Percentiles rank a stretch among this genome's conserved stretches.
Evolutionary conservation across 2,888 invertebrate genomes (phyloP).

Genomic region (Lordiphosa andalusiaca): DNA sequence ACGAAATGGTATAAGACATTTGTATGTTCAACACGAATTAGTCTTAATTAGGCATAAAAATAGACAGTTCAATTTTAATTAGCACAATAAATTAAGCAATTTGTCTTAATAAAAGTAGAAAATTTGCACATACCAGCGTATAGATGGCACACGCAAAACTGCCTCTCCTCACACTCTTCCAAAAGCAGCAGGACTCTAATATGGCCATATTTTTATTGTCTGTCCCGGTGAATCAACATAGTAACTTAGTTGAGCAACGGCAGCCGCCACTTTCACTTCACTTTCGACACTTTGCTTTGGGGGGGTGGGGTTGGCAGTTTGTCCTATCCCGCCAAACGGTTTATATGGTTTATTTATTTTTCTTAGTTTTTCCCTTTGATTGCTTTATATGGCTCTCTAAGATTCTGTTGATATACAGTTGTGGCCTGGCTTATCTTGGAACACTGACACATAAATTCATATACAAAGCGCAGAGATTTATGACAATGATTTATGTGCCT

Average conservation of each 20-base stretch:
- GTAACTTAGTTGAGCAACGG: slow-evolving; percentile 30
- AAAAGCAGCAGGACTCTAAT: slow-evolving; percentile 78
- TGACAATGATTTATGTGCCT: slow-evolving; percentile 56
- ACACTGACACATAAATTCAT: slow-evolving; percentile 56
- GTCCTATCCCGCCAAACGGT: slow-evolving; percentile 36
- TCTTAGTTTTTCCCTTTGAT: slow-evolving; percentile 11
- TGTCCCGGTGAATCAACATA: slow-evolving; percentile 32
- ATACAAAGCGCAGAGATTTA: slow-evolving; percentile 57
- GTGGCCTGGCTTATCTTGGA: slow-evolving; percentile 30
- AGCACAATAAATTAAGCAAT: too few relatives aligned
- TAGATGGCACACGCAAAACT: slow-evolving; percentile 76
- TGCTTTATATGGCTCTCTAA: slow-evolving; percentile 11
- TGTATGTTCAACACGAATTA: too few relatives aligned
- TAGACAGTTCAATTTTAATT: too few relatives aligned
- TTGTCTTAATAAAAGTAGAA: too few relatives aligned
- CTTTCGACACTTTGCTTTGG: slow-evolving; percentile 46
- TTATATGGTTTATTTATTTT: slow-evolving; percentile 40
- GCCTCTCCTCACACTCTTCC: slow-evolving; percentile 77
- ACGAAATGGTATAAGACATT: too few relatives aligned
- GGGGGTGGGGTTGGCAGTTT: too few relatives aligned
- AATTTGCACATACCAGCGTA: slow-evolving; percentile 55
- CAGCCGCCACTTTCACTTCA: slow-evolving; percentile 67
- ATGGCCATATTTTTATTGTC: slow-evolving; percentile 69
- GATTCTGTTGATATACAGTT: slow-evolving; percentile 18
- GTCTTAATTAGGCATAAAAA: too few relatives aligned